Evolutionary conservation across 2,888 invertebrate species (phyloP), one percentile per base, ranked within the genome.

Genomic region (Orchestes rusci): DNA sequence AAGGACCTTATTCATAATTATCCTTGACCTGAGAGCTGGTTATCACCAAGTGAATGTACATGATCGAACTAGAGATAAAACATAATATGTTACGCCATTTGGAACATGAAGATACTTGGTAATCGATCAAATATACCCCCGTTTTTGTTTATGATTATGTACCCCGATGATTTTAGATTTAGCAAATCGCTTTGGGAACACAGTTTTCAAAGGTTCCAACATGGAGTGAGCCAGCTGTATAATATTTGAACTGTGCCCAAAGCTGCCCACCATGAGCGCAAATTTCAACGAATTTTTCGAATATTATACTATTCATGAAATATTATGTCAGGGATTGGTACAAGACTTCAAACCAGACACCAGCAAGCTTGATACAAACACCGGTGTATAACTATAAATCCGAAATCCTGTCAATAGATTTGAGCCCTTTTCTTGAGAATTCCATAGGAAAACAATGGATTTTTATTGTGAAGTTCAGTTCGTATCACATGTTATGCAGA

Each of bases 401-500:
- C 29, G 59, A 60, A 31, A 43, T 48, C 1, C 2, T 62, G 0
- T 48, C 59, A 0, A 46, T 59, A 2, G 59, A 62, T 33, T 31
- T 61, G 0, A 59, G 59, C 3, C 59, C 57, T 1, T 42, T 62
- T 3, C 54, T 58, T 18, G 37, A 35, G 42, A 44, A 52, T 3
- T 5, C 37, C 3, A 17, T 17, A 1, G 46, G 47, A n/a, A n/a
- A n/a, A n/a, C n/a, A 23, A 33, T 60, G 56, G 33, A 43, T 48
- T n/a, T 45, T 45, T 23, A 23, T 23, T 8, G 10, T 23, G 7
- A 20, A 4, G 18, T 56, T 29, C 2, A 58, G 56, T 65, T 64
- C 39, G 47, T 63, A 2, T 50, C 56, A 15, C 52, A 37, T 1
- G 46, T 60, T 1, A 63, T 63, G 61, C 64, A 64, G 43, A 55